Base-by-base conservation (phyloP, 2,888 invertebrate species). In the Eristalis pertinax region DNA sequence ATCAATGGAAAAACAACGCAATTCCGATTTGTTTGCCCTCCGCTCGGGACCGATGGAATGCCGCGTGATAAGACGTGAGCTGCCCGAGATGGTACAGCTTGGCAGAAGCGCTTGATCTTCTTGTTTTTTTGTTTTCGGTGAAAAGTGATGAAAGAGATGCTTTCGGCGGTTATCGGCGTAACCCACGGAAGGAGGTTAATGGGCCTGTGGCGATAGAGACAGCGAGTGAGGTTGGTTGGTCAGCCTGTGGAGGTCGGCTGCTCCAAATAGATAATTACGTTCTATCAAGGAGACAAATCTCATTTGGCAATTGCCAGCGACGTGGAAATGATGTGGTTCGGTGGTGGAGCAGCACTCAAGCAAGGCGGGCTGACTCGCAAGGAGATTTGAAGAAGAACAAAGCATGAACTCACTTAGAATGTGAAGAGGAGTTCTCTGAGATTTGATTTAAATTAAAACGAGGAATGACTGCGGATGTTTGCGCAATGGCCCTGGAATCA, bases 1-100 rank as follows among this genome's bases (percentile, higher is more conserved):
- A 58, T 78, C 72, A 79, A 70, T 72, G 70, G 24, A 79, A 72
- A 50, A 79, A 65, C 78, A 64, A 65, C 78, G 78, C 65, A 65
- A 78, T 78, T 79, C 64, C 1, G 38, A 65, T 72, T 79, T 79
- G 65, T 79, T 79, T 79, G 58, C 58, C 24, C 24, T 38, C 50
- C 7, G 4, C 19, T 32, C 22, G 29, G 19, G 29, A 26, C 0
- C 15, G 26, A 63, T 64, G 64, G 56, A 70, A 65, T 65, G 26
- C 65, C 24, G 41, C 7, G n/a, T 72, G 78, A 72, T 79, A 65
- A 70, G 70, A 7, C 24, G 19, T 50, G 19, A 50, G 50, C 2
- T 0, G 50, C n/a, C 1, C 24, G 8, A 26, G 60, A 24, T 5
- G 15, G 13, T 60, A 29, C 26, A 29, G 26, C 60, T 24, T 60